Base-by-base conservation (phyloP, 1,140 invertebrate genomes). In the Lanistes nyassanus region DNA sequence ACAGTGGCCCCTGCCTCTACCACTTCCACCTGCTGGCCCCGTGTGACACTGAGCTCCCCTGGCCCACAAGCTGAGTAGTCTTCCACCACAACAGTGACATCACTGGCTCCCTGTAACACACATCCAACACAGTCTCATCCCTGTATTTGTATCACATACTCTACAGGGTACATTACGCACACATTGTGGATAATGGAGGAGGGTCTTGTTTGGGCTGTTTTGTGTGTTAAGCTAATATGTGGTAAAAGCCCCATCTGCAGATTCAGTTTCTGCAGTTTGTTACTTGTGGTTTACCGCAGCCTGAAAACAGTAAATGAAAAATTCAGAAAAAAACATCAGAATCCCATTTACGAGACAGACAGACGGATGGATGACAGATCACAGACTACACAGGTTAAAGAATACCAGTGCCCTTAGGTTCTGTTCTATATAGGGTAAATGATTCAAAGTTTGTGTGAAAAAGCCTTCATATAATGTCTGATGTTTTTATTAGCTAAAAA, bases 11-110 rank as follows among this genome's bases (percentile, higher is more conserved):
- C 91, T 66, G 93, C 90, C 83, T 97, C 96, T 67, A 98, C 86
- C 68, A 98, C 93, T 85, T 98, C 96, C 62, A 98, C 96, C 89
- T 97, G 96, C 88, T 97, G 96, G 16, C 88, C 88, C 72, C 80
- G 79, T 34, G 76, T 76, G n/a, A 89, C 76, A 29, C 79, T 83
- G 13, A 89, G 76, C 76, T 89, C 88, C 4, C 79, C 76, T 53
- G 82, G 81, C 26, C 80, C 80, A 9, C 79, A 78, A 16, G 88
- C 87, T 2, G 82, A 74, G 72, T 81, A 88, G 55, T 89, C 87
- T 42, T 88, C 86, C 26, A 86, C 74, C 0, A 88, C 87, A 16
- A 86, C 78, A 7, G 86, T 87, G 0, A 87, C 75, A 58, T 88
- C 87, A 79, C 34, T 67, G 0, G 47, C 39, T 23, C 76, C 79